These are phyloP conservation scores for Luperina testacea DNA, from an alignment of 2,888 invertebrate genomes.

Conservation along the genomic window DNA sequence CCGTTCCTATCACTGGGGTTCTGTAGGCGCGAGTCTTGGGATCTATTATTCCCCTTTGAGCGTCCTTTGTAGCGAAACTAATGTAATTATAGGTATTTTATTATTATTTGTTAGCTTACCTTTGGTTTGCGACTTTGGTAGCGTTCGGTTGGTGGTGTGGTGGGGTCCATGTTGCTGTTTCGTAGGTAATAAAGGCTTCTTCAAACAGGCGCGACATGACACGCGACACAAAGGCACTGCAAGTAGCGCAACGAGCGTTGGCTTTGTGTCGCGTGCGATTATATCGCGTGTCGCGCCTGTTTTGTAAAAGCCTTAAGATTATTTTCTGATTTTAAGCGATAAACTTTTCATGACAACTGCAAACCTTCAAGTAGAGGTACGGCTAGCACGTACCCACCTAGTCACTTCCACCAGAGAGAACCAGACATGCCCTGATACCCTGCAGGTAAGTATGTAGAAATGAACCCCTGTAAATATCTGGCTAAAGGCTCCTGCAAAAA, in stretches of 20 bases:
- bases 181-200: background rate
- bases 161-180: background rate
- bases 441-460: background rate
- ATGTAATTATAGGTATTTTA: conserved; percentile 17
- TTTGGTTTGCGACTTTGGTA: background rate
- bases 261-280: too few relatives aligned
- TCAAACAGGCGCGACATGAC: too few relatives aligned
- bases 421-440: background rate
- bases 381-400: background rate
- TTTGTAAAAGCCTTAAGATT: too few relatives aligned
- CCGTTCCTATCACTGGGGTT: background rate
- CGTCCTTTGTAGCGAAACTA: conserved; percentile 11
- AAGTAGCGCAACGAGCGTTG: too few relatives aligned
- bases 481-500: background rate
- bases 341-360: background rate
- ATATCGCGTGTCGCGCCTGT: too few relatives aligned
- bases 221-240: too few relatives aligned
- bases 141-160: conserved; percentile 1
- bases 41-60: conserved; percentile 15
- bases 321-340: background rate
- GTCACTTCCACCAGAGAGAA: background rate
- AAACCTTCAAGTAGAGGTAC: background rate
- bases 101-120: conserved; percentile 1
- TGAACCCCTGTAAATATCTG: background rate
- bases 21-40: conserved; percentile 7